phyloP scores from a whole-genome alignment of 2,888 invertebrate genomes.

The Machimus rusticus region DNA sequence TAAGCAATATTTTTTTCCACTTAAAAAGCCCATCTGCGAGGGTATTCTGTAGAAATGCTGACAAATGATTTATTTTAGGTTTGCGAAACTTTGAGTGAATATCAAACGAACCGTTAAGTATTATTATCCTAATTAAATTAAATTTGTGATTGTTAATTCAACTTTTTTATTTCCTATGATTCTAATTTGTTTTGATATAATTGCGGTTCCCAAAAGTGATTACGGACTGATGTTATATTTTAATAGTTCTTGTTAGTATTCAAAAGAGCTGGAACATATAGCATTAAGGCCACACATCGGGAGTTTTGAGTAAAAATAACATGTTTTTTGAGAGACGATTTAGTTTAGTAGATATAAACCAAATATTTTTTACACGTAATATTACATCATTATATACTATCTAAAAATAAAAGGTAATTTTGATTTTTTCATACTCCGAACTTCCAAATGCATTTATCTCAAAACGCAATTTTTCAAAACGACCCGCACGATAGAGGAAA shows the following conservation, averaged over 20 bases:
- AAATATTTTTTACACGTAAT: no score
- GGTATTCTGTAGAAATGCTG: background rate
- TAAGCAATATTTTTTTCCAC: constrained; percentile 1
- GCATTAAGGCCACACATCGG: no score
- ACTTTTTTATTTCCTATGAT: background rate
- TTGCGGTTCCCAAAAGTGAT: background rate
- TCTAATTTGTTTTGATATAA: background rate
- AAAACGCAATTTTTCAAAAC: no score
- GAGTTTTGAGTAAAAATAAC: no score
- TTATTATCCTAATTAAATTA: background rate
- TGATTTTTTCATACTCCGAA: no score
- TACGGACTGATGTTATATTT: background rate
- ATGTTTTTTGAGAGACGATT: no score
- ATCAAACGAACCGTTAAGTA: background rate
- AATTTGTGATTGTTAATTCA: background rate
- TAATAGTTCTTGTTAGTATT: background rate
- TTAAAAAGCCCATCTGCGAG: background rate
- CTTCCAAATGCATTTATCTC: no score
- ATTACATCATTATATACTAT: no score
- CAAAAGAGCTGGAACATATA: no score
- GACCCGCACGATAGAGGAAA: no score
- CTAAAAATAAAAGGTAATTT: no score
- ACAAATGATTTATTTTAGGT: background rate
- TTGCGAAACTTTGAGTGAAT: background rate
- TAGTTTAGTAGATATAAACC: no score